These are phyloP conservation scores for Willisornis vidua DNA, from an alignment of 2,113 vertebrate species.

Conservation along the genomic window DNA sequence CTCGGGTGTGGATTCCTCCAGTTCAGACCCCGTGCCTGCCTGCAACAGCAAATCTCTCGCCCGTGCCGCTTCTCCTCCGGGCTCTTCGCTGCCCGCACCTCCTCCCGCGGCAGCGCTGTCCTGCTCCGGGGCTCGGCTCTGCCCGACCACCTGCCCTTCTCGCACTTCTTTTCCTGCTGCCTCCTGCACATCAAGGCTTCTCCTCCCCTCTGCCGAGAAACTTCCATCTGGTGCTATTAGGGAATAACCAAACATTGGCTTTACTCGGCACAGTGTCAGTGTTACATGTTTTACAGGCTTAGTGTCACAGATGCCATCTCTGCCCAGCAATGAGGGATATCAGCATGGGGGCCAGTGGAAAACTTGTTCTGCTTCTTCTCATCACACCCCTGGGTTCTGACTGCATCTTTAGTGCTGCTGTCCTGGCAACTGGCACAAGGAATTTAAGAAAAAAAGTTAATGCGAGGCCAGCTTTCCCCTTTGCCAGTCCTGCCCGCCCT, in stretches of 20 bases:
- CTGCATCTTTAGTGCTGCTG: neutral
- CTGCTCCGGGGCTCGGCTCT: neutral
- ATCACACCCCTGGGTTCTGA: neutral
- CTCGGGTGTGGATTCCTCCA: neutral
- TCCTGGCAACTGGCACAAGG: neutral
- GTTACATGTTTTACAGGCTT: neutral
- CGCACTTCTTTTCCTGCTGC: neutral
- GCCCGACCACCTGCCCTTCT: neutral
- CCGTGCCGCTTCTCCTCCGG: accelerated
- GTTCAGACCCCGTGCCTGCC: neutral
- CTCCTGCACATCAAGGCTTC: neutral
- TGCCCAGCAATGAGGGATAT: neutral
- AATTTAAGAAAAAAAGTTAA: neutral
- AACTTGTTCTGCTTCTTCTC: neutral
- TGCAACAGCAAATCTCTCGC: accelerated
- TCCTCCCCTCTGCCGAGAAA: neutral
- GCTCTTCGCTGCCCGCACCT: accelerated
- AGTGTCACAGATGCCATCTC: neutral
- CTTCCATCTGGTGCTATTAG: neutral
- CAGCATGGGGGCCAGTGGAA: neutral
- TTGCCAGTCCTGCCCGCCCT: neutral
- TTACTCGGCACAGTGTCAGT: neutral
- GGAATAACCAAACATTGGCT: neutral
- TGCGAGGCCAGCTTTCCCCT: neutral
- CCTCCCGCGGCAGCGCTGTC: neutral